Evolutionary conservation across 2,888 invertebrate species (phyloP).

Genomic region (Watsonalla binaria): DNA sequence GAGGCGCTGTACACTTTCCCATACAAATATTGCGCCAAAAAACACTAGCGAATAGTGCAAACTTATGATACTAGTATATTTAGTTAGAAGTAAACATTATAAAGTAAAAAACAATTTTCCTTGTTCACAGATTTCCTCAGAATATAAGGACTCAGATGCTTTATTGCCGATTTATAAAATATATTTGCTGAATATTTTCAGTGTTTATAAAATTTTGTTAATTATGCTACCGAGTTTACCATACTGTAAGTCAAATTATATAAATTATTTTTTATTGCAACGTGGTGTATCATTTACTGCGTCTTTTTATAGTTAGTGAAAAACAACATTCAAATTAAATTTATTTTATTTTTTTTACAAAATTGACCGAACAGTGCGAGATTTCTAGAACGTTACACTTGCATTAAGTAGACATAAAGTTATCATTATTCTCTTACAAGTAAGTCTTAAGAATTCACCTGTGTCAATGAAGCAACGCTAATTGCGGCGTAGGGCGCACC

Average conservation of each 20-base stretch:
- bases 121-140: slow-evolving; percentile 52
- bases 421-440: slow-evolving; percentile 75
- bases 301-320: slow-evolving; percentile 30
- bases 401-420: slow-evolving; percentile 79
- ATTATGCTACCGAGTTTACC: slow-evolving; percentile 75
- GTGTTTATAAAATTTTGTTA: slow-evolving; percentile 75
- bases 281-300: slow-evolving; percentile 34
- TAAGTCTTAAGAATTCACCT: slow-evolving; percentile 75
- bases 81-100: too few species aligned
- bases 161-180: slow-evolving; percentile 73
- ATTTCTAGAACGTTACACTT: slow-evolving; percentile 79
- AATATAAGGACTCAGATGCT: slow-evolving; percentile 64
- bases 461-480: slow-evolving; percentile 70
- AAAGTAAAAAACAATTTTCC: slow-evolving; percentile 7
- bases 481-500: slow-evolving; percentile 46
- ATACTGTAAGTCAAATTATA: slow-evolving; percentile 74
- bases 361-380: slow-evolving; percentile 80
- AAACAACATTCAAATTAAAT: slow-evolving; percentile 67
- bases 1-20: slow-evolving; percentile 1
- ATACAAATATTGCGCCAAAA: slow-evolving; percentile 2
- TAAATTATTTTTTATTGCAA: slow-evolving; percentile 76
- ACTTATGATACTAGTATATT: too few species aligned
- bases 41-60: too few species aligned
- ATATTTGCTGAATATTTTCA: slow-evolving; percentile 77
- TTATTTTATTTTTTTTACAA: slow-evolving; percentile 77